Evolutionary conservation across 2,888 invertebrate genomes (phyloP), one percentile per base, ranked within the genome.

Genomic region (Idaea biselata): DNA sequence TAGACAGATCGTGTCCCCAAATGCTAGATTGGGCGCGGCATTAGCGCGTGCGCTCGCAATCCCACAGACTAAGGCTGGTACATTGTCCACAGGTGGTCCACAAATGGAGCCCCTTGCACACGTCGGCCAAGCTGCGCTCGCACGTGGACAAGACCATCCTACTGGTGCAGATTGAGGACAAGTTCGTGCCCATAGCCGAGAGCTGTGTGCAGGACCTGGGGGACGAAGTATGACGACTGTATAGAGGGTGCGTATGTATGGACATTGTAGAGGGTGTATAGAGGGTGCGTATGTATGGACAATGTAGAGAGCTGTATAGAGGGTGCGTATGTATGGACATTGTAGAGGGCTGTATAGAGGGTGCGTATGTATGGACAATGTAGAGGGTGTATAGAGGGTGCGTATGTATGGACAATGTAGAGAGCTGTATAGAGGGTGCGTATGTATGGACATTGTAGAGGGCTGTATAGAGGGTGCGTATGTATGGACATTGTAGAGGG

Each of bases 31-130:
- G n/a, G n/a, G n/a, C 58, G 0, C 4, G 1, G 18, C 31, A 1
- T 11, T 4, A 16, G 1, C 53, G n/a, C 53, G 14, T 4, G 1
- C 53, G n/a, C 53, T 1, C 53, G 6, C 53, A n/a, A n/a, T 53
- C n/a, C 25, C 25, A 53, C 1, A 1, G 6, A 16, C n/a, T 53
- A n/a, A 53, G 53, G 14, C n/a, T 53, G 1, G 53, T 53, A 53
- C n/a, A 2, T 2, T 53, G 1, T 16, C 7, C 16, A n/a, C 81
- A 96, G 94, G 96, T 97, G 61, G 98, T 99, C 11, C 99, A 99
- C 87, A 96, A 96, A 72, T 99, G 99, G 99, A 95, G 95, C 54
- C 99, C 99, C 0, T 97, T 96, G 88, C 98, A 99, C 90, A 94
- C 96, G 61, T 98, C 98, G 82, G 95, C 96, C 0, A 95, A 95